These are phyloP conservation scores for Pararge aegeria DNA, from an alignment of 1,140 invertebrate genomes.

Conservation along the genomic window DNA sequence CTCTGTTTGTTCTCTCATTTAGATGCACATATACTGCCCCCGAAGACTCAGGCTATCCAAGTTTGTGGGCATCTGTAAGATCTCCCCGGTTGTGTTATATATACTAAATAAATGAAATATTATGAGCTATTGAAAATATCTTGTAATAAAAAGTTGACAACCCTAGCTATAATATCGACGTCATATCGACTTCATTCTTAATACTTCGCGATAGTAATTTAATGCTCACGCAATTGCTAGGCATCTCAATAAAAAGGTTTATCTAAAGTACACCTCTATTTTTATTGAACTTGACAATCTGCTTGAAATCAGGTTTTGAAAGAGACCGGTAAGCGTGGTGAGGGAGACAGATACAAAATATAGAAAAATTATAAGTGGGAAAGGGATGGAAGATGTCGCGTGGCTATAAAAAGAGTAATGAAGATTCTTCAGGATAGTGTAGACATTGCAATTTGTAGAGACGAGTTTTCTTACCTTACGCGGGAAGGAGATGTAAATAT, in stretches of 20 bases:
- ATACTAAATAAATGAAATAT: too few relatives aligned
- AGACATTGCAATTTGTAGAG: constrained; percentile 16
- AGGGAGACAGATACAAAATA: constrained; percentile 31
- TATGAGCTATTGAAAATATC: too few relatives aligned
- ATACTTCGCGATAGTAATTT: background rate
- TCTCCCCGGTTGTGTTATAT: too few relatives aligned
- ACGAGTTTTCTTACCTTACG: constrained; percentile 19
- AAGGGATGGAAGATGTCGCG: constrained; percentile 30
- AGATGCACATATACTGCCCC: too few relatives aligned
- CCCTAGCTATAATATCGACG: too few relatives aligned
- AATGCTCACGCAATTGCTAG: background rate
- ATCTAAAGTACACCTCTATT: constrained; percentile 10
- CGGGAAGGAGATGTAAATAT: constrained; percentile 28
- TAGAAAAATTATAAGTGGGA: constrained; percentile 5
- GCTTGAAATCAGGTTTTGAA: constrained; percentile 29
- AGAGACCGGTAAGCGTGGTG: constrained; percentile 28
- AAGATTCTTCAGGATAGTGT: constrained; percentile 9
- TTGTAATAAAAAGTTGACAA: too few relatives aligned
- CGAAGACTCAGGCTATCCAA: too few relatives aligned
- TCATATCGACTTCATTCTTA: background rate
- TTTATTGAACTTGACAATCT: constrained; percentile 24
- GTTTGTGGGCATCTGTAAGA: too few relatives aligned
- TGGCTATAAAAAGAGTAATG: constrained; percentile 27
- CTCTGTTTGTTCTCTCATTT: too few relatives aligned
- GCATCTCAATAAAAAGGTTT: constrained; percentile 15